These are phyloP conservation scores for Semnornis frantzii DNA, from an alignment of 2,113 vertebrate species.

Conservation along the genomic window DNA sequence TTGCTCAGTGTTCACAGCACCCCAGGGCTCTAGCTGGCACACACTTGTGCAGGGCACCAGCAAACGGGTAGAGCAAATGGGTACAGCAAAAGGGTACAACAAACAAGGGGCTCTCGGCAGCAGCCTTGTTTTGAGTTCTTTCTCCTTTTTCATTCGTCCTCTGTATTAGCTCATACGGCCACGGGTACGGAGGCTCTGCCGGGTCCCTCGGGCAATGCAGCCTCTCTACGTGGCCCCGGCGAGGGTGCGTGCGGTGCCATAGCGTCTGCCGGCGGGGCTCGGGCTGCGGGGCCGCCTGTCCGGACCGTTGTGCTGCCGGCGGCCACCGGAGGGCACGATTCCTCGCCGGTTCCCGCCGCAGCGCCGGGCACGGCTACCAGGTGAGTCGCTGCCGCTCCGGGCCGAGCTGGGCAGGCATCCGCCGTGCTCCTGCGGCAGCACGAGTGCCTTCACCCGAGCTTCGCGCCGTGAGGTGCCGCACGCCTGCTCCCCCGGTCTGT, in stretches of 20 bases:
- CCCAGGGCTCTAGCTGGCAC: neutral
- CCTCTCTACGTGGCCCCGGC: too few relatives aligned
- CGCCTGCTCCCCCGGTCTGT: neutral
- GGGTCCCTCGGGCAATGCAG: rapidly evolving
- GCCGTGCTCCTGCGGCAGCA: too few relatives aligned
- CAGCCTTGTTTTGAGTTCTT: rapidly evolving
- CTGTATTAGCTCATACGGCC: rapidly evolving
- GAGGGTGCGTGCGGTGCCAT: neutral
- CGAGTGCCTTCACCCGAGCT: neutral
- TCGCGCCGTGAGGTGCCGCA: neutral
- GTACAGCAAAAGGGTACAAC: too few relatives aligned
- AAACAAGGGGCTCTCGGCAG: rapidly evolving
- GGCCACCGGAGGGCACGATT: slow-evolving; percentile 86
- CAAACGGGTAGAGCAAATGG: neutral
- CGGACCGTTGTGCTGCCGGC: slow-evolving; percentile 40
- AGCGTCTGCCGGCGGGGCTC: neutral
- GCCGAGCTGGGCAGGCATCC: neutral
- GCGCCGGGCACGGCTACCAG: neutral
- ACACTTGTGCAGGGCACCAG: neutral
- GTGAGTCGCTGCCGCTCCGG: neutral
- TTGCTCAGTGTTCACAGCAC: neutral
- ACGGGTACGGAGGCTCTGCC: rapidly evolving
- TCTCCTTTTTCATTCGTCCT: neutral
- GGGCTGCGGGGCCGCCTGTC: neutral
- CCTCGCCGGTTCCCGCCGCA: slow-evolving; percentile 66